Base-by-base conservation (phyloP, 2,113 vertebrate species). In the Brachypteracias leptosomus region DNA sequence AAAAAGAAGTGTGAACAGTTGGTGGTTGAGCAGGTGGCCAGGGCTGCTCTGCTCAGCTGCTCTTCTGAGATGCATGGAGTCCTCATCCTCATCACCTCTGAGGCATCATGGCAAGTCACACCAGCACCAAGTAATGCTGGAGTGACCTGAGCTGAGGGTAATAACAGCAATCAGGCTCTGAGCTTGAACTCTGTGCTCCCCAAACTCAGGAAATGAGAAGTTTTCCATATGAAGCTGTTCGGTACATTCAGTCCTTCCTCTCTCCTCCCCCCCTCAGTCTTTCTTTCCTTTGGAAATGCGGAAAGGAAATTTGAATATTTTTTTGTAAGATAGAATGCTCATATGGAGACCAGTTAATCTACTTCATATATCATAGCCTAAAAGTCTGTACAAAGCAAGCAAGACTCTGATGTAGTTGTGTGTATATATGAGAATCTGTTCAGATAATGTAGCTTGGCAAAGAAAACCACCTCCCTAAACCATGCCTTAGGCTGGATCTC, bases 21-120 rank as follows among this genome's bases (percentile, higher is more conserved):
- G 93, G 92, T 85, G 52, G 71, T 52, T 90, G 94, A 95, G 75
- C 92, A 96, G 90, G 90, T 96, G 94, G 92, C 71, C 62, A 46
- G 71, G 35, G 29, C 61, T 86, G 57, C 42, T 75, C 46, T 71
- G 67, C 40, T 70, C 21, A 91, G 35, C 47, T 76, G 17, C 47
- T 75, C 78, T 91, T 93, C 40, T 6, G 5, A 73, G 78, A 79
- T 82, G 58, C 47, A 22, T 17, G 5, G 28, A 84, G 31, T 66
- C 67, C 31, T 86, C 21, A 46, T 72, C 58, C 35, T 72, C 40
- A 57, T 70, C 38, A 59, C 24, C 59, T 75, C 62, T 76, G 82
- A 94, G 78, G 59, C 49, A n/a, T 38, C 0, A 1, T 22, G 24
- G 66, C 49, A 89, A 91, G 57, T 88, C 80, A 65, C 66, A 72